Percentiles rank a stretch among this genome's conserved stretches.
Conservation (phyloP, 2,113 vertebrate genomes). For the Oriolus oriolus region DNA sequence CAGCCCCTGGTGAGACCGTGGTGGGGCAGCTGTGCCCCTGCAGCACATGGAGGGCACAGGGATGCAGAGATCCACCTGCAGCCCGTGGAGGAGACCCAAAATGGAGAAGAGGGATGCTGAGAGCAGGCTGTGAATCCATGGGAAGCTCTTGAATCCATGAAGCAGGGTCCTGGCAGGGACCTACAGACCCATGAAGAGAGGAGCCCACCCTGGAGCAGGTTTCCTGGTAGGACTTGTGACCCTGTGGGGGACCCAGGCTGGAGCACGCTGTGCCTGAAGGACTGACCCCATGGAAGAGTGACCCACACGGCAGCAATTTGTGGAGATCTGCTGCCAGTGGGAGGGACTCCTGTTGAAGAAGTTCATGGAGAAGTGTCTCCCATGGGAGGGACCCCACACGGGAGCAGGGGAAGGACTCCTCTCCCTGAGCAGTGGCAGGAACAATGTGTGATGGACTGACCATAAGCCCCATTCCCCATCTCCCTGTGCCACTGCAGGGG, state of each 20-base stretch:
- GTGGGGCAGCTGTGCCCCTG: neutral
- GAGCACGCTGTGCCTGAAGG: neutral
- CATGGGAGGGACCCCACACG: neutral
- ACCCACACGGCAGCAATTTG: neutral
- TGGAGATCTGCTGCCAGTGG: neutral
- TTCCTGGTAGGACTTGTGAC: neutral
- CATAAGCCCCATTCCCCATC: neutral
- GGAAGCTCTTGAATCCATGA: neutral
- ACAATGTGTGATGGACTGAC: neutral
- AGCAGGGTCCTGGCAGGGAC: neutral
- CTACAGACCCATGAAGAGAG: neutral
- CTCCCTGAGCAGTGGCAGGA: neutral
- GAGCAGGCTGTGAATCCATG: neutral
- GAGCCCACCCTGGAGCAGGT: neutral
- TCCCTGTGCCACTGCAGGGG: neutral
- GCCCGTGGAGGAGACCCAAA: neutral
- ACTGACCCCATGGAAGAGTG: neutral
- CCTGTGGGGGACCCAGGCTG: neutral
- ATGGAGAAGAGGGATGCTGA: neutral
- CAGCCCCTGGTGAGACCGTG: neutral
- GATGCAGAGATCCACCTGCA: neutral
- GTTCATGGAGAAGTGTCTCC: neutral
- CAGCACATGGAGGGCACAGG: neutral
- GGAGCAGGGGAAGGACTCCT: neutral
- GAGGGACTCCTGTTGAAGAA: neutral